Conservation (phyloP, 2,113 vertebrate genomes). For the Thamnaconus septentrionalis region DNA sequence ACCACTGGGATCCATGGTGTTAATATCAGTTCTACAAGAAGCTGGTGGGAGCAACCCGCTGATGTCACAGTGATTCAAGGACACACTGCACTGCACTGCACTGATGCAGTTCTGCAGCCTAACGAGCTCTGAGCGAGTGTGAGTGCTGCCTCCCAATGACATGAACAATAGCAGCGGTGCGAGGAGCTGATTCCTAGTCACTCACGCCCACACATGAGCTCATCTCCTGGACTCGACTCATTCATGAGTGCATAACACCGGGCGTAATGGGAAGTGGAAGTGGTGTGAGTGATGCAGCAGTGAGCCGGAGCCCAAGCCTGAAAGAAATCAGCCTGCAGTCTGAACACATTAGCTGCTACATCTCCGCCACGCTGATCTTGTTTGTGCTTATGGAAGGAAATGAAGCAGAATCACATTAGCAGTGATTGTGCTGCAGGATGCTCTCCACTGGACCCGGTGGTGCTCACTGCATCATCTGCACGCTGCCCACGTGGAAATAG, state of each 20-base stretch:
- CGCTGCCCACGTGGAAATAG: no score
- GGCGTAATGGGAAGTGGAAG: conserved; percentile 59
- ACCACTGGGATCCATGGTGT: no score
- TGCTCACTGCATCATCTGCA: no score
- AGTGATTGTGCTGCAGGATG: no score
- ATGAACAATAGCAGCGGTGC: conserved; percentile 51
- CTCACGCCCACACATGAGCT: conserved; percentile 63
- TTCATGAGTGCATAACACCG: conserved; percentile 45
- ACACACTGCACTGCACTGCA: no score
- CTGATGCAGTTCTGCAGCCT: not conserved
- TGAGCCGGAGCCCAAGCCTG: conserved; percentile 33
- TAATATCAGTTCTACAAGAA: no score
- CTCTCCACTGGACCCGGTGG: no score
- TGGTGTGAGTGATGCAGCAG: conserved; percentile 53
- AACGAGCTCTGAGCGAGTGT: conserved; percentile 15
- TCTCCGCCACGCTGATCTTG: no score
- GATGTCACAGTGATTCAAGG: no score
- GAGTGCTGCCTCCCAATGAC: conserved; percentile 24
- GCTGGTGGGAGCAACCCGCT: no score
- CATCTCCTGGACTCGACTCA: conserved; percentile 53
- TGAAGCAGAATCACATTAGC: no score
- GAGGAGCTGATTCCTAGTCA: conserved; percentile 55
- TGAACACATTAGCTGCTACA: conserved; percentile 42
- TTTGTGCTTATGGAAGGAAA: no score
- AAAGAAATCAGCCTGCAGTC: conserved; percentile 52